Conservation (phyloP, 2,888 invertebrate genomes). For the Netelia fuscicornis region DNA sequence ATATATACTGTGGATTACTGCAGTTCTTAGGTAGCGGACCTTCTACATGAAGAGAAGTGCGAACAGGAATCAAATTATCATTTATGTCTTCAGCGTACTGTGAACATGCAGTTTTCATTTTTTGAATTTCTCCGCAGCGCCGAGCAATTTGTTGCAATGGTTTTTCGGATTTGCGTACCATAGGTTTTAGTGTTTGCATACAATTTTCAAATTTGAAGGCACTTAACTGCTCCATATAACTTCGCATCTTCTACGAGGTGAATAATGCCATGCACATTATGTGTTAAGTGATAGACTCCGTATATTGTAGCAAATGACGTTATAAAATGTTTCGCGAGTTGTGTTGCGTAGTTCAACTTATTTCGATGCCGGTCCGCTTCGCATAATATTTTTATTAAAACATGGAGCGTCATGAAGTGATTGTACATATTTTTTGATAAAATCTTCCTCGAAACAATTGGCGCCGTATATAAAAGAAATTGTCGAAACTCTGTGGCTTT, state of each 20-base stretch:
- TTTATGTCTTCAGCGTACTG: conserved; percentile 47
- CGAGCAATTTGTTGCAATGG: conserved; percentile 53
- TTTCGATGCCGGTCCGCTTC: conserved; percentile 52
- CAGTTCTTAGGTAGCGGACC: conserved; percentile 54
- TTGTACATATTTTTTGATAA: conserved; percentile 43
- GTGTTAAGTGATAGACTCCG: conserved; percentile 58
- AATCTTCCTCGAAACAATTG: conserved; percentile 48
- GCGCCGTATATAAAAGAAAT: conserved; percentile 62
- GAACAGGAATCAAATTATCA: conserved; percentile 58
- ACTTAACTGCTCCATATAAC: conserved; percentile 58
- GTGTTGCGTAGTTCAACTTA: conserved; percentile 53
- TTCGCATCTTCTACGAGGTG: conserved; percentile 62
- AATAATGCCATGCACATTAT: conserved; percentile 61
- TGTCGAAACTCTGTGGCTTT: conserved; percentile 70
- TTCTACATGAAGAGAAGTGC: conserved; percentile 54
- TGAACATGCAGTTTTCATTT: conserved; percentile 44
- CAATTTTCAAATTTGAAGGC: conserved; percentile 60
- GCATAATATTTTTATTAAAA: conserved; percentile 52
- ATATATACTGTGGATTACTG: neutral
- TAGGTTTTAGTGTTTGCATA: conserved; percentile 54
- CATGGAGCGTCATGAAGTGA: conserved; percentile 49
- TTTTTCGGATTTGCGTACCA: conserved; percentile 51
- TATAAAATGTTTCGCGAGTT: conserved; percentile 61
- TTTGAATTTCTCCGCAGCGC: conserved; percentile 49
- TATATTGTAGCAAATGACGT: conserved; percentile 52